Conservation (phyloP, 2,113 vertebrate species). For the Telmatochromis sp. region DNA sequence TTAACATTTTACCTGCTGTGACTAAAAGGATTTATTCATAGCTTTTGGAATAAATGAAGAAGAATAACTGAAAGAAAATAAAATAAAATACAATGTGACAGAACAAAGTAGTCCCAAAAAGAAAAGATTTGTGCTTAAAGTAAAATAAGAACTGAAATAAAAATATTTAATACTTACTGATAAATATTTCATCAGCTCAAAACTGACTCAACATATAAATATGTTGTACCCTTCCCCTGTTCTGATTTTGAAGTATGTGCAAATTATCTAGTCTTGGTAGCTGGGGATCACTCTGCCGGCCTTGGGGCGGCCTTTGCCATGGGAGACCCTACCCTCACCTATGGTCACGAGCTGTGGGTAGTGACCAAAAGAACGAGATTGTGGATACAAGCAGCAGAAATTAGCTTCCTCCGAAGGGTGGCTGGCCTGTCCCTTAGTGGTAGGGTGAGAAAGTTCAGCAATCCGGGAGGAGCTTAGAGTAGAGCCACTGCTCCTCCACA, state of each 20-base stretch:
- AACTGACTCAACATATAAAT: neutral
- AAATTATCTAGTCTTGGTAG: neutral
- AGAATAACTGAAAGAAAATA: neutral
- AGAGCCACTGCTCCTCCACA: fast-evolving
- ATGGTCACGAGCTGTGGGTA: neutral
- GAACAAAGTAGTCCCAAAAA: neutral
- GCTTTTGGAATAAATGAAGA: neutral
- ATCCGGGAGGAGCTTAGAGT: neutral
- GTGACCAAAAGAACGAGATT: fast-evolving
- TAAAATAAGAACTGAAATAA: neutral
- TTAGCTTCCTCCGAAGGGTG: neutral
- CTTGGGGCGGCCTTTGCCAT: neutral
- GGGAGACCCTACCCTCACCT: neutral
- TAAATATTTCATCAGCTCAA: neutral
- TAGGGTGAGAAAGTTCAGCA: neutral
- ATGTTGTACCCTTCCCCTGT: fast-evolving
- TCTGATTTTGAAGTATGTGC: neutral
- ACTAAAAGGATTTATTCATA: neutral
- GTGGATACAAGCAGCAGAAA: fast-evolving
- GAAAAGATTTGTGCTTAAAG: neutral
- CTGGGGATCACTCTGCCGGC: neutral
- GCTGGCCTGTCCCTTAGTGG: fast-evolving
- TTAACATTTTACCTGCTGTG: neutral
- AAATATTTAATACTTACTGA: neutral
- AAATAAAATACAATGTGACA: neutral